phyloP scores from a whole-genome alignment of 2,797 vertebrate genomes.

The Rhinella marina region DNA sequence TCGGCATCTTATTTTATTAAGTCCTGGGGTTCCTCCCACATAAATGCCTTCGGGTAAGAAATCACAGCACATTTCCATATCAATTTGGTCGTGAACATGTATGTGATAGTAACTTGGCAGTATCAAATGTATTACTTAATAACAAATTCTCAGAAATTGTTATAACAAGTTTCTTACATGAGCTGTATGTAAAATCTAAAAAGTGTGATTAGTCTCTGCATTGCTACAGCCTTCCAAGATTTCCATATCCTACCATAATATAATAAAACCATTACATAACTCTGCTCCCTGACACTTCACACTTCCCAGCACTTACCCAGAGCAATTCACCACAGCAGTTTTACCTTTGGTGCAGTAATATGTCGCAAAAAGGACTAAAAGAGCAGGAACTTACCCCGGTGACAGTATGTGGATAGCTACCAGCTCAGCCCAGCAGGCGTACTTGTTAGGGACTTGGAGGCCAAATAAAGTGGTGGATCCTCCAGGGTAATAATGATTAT shows the following conservation, averaged over 20 bases:
- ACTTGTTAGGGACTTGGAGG: conserved; percentile 80
- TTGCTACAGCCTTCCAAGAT: too few relatives aligned
- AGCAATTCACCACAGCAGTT: background rate
- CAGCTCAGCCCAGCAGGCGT: conserved; percentile 91
- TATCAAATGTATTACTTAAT: background rate
- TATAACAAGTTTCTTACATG: background rate
- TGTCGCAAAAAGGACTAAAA: background rate
- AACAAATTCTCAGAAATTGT: background rate
- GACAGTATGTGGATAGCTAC: conserved; percentile 87
- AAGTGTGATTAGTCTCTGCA: background rate
- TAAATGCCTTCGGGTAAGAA: conserved; percentile 14
- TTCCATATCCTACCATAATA: too few relatives aligned
- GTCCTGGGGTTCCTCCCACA: background rate
- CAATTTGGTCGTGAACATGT: background rate
- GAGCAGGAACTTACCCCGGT: conserved; percentile 81
- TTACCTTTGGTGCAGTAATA: background rate
- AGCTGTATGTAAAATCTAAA: background rate
- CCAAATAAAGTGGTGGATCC: conserved; percentile 81
- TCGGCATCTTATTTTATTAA: conserved; percentile 3
- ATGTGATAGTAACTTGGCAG: background rate
- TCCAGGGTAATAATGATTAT: conserved; percentile 88
- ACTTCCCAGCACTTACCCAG: background rate
- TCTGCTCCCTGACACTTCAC: background rate
- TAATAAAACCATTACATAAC: background rate
- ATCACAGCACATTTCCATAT: background rate